Evolutionary conservation across 2,113 vertebrate species (phyloP), one percentile per base, ranked within the genome.

Genomic region (Rhabdornis inornatus): DNA sequence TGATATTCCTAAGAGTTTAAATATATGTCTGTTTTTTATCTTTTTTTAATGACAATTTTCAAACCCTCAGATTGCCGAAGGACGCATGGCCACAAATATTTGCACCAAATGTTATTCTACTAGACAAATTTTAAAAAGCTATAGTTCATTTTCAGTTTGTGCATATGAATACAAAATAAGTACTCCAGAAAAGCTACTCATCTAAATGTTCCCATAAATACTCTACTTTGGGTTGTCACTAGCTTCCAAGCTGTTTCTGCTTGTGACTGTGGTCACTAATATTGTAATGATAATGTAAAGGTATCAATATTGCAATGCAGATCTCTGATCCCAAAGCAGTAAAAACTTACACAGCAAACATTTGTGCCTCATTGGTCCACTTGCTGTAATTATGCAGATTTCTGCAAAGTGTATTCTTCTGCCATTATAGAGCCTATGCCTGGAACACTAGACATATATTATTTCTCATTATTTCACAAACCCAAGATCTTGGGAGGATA

Each of bases 401-500:
- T n/a, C 47, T 42, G 2, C 22, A 18, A 68, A 63, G 19, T 15
- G 17, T 4, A 13, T 60, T 63, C 15, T 55, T 61, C 40, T 65
- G 14, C 8, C 8, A 1, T 37, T 81, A 30, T 8, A 75, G 8
- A 90, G 3, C 7, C 42, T 78, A 4, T 49, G 22, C 4, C 25
- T 89, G 49, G 13, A 80, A 59, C 50, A 14, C 3, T 23, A 39
- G 13, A 18, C 5, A 56, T 39, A 16, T 16, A 6, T 15, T 80
- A 40, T 64, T 83, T 89, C 65, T 53, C 33, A 83, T 42, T 42
- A 42, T 42, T 42, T 42, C 21, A 77, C 6, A 91, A 63, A 44
- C 2, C 4, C 6, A 33, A 14, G 24, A 74, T 30, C 1, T 5
- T 64, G 13, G 11, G 50, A 31, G 0, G 2, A 7, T 27, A 56